Percentiles rank a stretch among this genome's conserved stretches.
phyloP scores from a whole-genome alignment of 2,888 invertebrate species.

The Augiades crinisus region DNA sequence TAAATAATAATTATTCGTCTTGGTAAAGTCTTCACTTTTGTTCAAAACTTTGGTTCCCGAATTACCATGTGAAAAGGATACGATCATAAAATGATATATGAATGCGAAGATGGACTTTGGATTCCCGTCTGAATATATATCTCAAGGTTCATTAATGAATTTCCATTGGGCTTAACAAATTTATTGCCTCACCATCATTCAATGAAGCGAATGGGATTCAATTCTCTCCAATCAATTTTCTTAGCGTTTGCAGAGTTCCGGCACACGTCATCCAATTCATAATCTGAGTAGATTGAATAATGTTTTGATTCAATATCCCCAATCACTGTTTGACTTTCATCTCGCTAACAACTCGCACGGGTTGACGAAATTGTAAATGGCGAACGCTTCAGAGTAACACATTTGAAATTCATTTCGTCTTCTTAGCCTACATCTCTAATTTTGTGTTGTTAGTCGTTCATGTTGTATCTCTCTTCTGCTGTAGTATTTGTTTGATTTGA shows the following conservation, averaged over 20 bases:
- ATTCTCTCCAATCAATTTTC: conserved; percentile 19
- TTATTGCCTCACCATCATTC: conserved; percentile 13
- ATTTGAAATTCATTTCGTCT: too few species aligned
- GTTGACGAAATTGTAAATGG: background rate
- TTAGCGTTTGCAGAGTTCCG: conserved; percentile 15
- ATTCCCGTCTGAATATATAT: background rate
- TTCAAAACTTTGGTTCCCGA: too few species aligned
- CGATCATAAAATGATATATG: too few species aligned
- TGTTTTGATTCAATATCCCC: conserved; percentile 16
- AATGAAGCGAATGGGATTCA: conserved; percentile 13
- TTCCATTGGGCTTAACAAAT: conserved; percentile 9
- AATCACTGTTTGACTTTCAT: conserved; percentile 14
- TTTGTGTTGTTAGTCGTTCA: too few species aligned
- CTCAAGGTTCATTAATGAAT: conserved; percentile 7
- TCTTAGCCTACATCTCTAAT: too few species aligned
- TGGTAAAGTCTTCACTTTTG: too few species aligned
- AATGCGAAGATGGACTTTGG: background rate
- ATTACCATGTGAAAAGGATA: too few species aligned
- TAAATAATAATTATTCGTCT: too few species aligned
- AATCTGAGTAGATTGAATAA: conserved; percentile 20
- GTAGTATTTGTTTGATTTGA: too few species aligned
- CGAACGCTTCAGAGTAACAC: too few species aligned
- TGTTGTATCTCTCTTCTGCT: too few species aligned
- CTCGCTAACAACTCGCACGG: conserved; percentile 4
- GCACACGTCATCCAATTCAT: conserved; percentile 18